These are phyloP conservation scores for Muscicapa comitata DNA, from an alignment of 2,797 vertebrate species.

Conservation along the genomic window DNA sequence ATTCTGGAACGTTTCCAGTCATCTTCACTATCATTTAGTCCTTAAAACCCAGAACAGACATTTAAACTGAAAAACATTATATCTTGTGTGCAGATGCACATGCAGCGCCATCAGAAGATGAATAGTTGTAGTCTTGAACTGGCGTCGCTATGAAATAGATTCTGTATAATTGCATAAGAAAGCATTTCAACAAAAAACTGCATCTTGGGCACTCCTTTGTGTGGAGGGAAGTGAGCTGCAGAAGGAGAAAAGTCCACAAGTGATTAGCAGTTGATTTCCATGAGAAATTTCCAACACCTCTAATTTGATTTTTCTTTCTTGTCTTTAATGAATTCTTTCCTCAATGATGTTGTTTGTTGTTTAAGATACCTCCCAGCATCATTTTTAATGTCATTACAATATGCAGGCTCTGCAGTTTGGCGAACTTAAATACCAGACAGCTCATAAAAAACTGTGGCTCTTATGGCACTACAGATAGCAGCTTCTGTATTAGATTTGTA, in stretches of 20 bases:
- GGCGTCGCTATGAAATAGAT: slow-evolving; percentile 65
- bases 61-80: slow-evolving; percentile 72
- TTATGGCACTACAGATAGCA: slow-evolving; percentile 66
- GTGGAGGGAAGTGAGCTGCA: slow-evolving; percentile 61
- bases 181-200: slow-evolving; percentile 63
- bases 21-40: slow-evolving; percentile 78
- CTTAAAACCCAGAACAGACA: slow-evolving; percentile 78
- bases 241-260: slow-evolving; percentile 64
- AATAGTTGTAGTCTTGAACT: slow-evolving; percentile 71
- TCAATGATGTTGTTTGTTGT: slow-evolving; percentile 65
- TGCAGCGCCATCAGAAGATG: slow-evolving; percentile 68
- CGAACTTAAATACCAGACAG: slow-evolving; percentile 63
- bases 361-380: slow-evolving; percentile 70
- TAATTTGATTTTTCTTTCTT: slow-evolving; percentile 71
- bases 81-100: slow-evolving; percentile 74
- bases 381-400: slow-evolving; percentile 69
- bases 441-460: slow-evolving; percentile 54
- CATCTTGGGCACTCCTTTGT: slow-evolving; percentile 71
- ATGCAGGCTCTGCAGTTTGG: slow-evolving; percentile 59
- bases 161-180: slow-evolving; percentile 78
- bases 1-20: slow-evolving; percentile 74
- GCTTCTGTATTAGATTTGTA: slow-evolving; percentile 68
- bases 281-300: slow-evolving; percentile 71
- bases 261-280: slow-evolving; percentile 71
- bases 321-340: slow-evolving; percentile 72